These are phyloP conservation scores for Tipula confusa DNA, from an alignment of 2,888 invertebrate genomes.

Conservation along the genomic window DNA sequence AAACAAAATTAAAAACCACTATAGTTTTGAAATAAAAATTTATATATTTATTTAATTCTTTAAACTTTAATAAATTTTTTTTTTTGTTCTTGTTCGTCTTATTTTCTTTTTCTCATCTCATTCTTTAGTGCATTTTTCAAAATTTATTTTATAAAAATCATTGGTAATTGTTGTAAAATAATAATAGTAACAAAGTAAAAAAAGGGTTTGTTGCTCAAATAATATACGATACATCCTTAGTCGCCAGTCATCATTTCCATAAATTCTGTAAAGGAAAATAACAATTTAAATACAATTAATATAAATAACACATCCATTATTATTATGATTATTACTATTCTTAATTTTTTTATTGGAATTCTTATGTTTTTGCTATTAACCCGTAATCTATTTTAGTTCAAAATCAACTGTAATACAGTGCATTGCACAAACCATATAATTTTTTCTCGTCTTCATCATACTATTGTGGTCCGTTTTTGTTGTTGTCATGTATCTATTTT, in stretches of 20 bases:
- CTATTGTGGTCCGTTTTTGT: not conserved
- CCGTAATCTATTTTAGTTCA: not conserved
- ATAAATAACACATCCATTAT: not conserved
- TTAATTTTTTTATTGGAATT: not conserved
- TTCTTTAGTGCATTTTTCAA: not conserved
- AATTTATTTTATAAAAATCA: not conserved
- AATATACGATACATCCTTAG: slow-evolving; percentile 45
- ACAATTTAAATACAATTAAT: slow-evolving; percentile 32
- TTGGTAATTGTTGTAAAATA: not conserved
- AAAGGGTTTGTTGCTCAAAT: not conserved
- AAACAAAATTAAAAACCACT: not conserved
- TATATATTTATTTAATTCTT: not conserved
- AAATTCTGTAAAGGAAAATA: slow-evolving; percentile 59
- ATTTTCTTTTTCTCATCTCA: not conserved
- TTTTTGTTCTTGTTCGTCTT: not conserved
- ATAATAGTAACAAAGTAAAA: not conserved
- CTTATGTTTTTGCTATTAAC: not conserved
- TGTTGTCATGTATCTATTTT: not conserved
- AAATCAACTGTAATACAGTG: slow-evolving; percentile 20
- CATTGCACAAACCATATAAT: not conserved
- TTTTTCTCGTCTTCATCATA: not conserved
- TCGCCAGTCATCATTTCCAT: slow-evolving; percentile 80
- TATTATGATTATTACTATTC: not conserved
- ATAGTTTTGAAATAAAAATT: not conserved
- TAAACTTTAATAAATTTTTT: not conserved